phyloP scores from a whole-genome alignment of 2,888 invertebrate genomes.

The Hipparchia sbordonii region DNA sequence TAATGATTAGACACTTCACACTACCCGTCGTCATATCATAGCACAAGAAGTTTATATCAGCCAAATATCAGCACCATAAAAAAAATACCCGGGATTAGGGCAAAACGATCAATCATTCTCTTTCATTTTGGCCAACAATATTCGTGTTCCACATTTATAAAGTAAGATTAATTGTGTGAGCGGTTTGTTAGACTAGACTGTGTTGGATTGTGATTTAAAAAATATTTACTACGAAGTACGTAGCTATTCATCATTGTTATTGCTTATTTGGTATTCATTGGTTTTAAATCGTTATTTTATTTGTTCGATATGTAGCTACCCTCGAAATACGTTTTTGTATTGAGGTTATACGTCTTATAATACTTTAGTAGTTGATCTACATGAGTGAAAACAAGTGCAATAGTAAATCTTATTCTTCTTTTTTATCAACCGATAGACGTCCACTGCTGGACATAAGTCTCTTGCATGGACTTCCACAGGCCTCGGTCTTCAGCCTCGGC shows the following conservation, averaged over 20 bases:
- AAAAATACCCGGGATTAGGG: conserved; percentile 41
- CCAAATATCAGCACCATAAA: conserved; percentile 43
- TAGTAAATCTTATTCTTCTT: too few species aligned
- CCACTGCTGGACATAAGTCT: too few species aligned
- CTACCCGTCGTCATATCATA: neutral
- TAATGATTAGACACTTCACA: too few species aligned
- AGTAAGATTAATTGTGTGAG: conserved; percentile 47
- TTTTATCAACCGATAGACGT: too few species aligned
- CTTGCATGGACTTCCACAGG: too few species aligned
- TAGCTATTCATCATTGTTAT: conserved; percentile 10
- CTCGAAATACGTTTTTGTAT: neutral
- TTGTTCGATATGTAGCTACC: neutral
- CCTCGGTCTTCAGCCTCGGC: too few species aligned
- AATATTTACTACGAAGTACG: neutral
- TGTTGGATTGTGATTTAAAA: conserved; percentile 20
- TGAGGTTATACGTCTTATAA: neutral
- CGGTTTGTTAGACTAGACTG: conserved; percentile 24
- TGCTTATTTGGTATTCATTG: conserved; percentile 24
- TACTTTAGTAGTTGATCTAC: too few species aligned
- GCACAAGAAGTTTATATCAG: too few species aligned
- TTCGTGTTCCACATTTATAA: conserved; percentile 46
- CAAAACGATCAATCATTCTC: conserved; percentile 52
- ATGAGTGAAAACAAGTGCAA: too few species aligned
- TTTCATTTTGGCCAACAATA: conserved; percentile 45
- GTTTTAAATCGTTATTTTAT: conserved; percentile 11